Evolutionary conservation across 35 echinoderm and acorn worm genomes (phyloP).

Genomic region (Ophioderma brevispina): DNA sequence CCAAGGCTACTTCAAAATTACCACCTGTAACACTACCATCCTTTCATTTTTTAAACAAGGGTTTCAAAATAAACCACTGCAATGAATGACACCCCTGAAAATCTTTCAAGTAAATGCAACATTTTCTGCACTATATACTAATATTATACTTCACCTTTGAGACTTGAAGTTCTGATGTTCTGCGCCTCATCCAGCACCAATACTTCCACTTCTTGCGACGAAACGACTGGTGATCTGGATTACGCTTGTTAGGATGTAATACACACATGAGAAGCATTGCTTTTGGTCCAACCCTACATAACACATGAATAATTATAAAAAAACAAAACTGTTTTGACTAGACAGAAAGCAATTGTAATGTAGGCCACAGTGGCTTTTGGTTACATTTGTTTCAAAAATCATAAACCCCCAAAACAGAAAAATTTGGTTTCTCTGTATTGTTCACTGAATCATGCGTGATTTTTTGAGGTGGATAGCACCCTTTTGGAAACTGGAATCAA

Average conservation of each 20-base stretch:
- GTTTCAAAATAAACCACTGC: neutral
- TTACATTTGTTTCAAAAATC: no score
- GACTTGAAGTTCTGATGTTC: constrained; percentile 99
- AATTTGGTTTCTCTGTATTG: no score
- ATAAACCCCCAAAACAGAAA: no score
- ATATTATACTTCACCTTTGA: constrained; percentile 68
- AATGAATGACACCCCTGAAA: neutral
- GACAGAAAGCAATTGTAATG: no score
- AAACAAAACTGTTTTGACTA: no score
- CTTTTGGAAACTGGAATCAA: neutral
- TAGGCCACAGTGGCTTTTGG: no score
- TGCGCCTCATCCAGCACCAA: constrained; percentile 94
- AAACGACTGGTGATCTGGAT: constrained; percentile 96
- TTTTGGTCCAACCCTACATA: constrained; percentile 97
- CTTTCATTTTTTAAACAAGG: neutral
- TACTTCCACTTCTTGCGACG: constrained; percentile 99
- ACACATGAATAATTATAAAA: no score
- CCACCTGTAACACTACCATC: no score
- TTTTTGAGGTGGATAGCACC: neutral
- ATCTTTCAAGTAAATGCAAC: neutral
- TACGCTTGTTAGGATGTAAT: constrained; percentile 90
- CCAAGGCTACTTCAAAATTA: no score
- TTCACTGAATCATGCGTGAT: neutral
- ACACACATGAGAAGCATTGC: constrained; percentile 98
- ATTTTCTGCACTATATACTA: neutral